Base-by-base conservation (phyloP, 2,797 vertebrate genomes). In the Caiman crocodilus region DNA sequence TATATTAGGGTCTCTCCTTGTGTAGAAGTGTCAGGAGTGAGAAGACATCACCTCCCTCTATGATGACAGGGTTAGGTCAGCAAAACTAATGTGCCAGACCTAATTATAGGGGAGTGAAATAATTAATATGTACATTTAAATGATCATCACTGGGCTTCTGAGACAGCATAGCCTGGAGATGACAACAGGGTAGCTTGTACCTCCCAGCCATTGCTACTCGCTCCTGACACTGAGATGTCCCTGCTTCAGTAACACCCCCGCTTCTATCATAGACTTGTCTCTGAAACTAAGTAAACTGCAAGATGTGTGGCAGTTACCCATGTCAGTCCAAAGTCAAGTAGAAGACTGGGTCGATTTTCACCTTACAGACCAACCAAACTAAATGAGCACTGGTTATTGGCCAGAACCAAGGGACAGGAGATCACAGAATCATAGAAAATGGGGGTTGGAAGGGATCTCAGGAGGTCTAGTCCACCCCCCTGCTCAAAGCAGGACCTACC, bases 21-120 rank as follows among this genome's bases (percentile, higher is more conserved):
- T 2, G 0, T 14, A 30, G 7, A 32, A 14, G 21, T 26, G 20
- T 0, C 42, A 42, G 42, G 42, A 42, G 42, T 42, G 42, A 42
- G 6, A 28, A 81, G 42, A 32, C 5, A 1, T 10, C 60, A 2
- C 21, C 71, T 63, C 81, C 67, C 30, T 3, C 42, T 42, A 9
- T 10, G 13, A 71, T 85, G 67, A 50, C 50, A 69, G 5, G 23
- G 28, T 20, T 3, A 23, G 25, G 50, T 63, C 20, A 3, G n/a
- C 0, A 4, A 65, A 76, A 28, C 76, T 65, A 5, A 71, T 11
- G 23, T 64, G 55, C 28, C n/a, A 7, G 6, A 56, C 2, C 71
- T 76, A 16, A 25, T 0, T 65, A 14, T 61, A n/a, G 0, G 7
- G 0, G 0, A 1, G 12, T 1, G 35, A 8, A 82, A 69, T 74